Conservation (phyloP, 2,113 vertebrate species). For the Catagonus wagneri region DNA sequence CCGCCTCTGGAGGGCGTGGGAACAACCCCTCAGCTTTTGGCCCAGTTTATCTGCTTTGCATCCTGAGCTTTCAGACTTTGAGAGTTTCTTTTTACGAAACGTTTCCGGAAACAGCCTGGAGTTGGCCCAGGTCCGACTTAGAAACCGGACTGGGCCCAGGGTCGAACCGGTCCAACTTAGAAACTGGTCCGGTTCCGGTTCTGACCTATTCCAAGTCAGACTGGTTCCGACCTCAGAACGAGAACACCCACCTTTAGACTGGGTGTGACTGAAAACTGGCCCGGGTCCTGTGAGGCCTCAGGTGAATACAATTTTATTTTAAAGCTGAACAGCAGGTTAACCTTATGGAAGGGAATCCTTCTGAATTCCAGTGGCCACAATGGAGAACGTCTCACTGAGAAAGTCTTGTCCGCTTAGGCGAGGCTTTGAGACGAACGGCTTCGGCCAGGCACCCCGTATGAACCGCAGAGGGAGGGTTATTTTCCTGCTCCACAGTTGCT, state of each 20-base stretch:
- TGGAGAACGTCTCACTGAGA: fast-evolving
- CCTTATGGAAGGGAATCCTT: background rate
- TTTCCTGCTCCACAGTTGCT: background rate
- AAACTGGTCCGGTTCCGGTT: background rate
- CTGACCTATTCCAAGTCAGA: fast-evolving
- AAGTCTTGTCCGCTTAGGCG: background rate
- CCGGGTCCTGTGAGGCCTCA: fast-evolving
- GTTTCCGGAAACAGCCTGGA: background rate
- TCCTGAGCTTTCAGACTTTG: fast-evolving
- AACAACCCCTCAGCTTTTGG: fast-evolving
- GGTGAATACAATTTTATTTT: background rate
- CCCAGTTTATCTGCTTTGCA: fast-evolving
- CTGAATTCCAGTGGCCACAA: background rate
- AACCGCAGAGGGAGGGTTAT: fast-evolving
- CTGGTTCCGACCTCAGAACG: background rate
- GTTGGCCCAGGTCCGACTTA: background rate
- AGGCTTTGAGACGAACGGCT: too few relatives aligned
- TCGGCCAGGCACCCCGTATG: fast-evolving
- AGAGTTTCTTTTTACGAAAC: fast-evolving
- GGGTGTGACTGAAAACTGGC: too few relatives aligned
- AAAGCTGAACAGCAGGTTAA: background rate
- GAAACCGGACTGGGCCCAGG: background rate
- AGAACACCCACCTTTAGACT: fast-evolving
- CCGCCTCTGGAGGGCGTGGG: fast-evolving
- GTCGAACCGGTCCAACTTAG: background rate